Percentiles rank a stretch among this genome's conserved stretches.
These are phyloP conservation scores for Melanotaenia trifasciata DNA, from an alignment of 2,797 vertebrate genomes.

Conservation along the genomic window DNA sequence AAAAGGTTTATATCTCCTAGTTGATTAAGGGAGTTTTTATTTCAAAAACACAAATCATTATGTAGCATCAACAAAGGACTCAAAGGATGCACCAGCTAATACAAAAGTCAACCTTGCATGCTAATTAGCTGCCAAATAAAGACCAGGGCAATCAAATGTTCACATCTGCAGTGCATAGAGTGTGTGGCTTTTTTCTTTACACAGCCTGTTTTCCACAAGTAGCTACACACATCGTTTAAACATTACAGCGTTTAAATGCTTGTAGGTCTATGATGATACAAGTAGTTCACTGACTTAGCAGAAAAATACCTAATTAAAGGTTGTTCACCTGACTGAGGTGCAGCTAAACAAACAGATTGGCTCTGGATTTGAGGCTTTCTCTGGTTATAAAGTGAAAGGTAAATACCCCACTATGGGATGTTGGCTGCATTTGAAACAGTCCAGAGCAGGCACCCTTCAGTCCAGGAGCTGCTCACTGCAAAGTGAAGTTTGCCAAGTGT, in stretches of 20 bases:
- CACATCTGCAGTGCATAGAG: neutral
- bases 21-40: slow-evolving; percentile 70
- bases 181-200: slow-evolving; percentile 10
- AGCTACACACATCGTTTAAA: slow-evolving; percentile 10
- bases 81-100: slow-evolving; percentile 23
- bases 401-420: slow-evolving; percentile 54
- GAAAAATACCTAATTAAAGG: slow-evolving; percentile 34
- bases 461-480: slow-evolving; percentile 32
- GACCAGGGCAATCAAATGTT: slow-evolving; percentile 1
- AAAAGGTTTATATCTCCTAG: slow-evolving; percentile 67
- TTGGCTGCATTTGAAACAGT: slow-evolving; percentile 56
- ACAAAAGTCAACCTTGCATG: slow-evolving; percentile 2
- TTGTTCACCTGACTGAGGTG: slow-evolving; percentile 73
- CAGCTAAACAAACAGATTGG: slow-evolving; percentile 61
- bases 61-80: slow-evolving; percentile 45
- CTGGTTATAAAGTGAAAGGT: slow-evolving; percentile 47
- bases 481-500: slow-evolving; percentile 30
- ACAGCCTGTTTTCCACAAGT: slow-evolving; percentile 19
- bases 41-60: slow-evolving; percentile 68
- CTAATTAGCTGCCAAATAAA: slow-evolving; percentile 3
- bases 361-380: slow-evolving; percentile 36
- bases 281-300: slow-evolving; percentile 51
- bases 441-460: slow-evolving; percentile 40
- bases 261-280: slow-evolving; percentile 35
- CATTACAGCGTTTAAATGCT: slow-evolving; percentile 39